Evolutionary conservation across 1,140 invertebrate species (phyloP), one percentile per base, ranked within the genome.

Genomic region (Aphis gossypii): DNA sequence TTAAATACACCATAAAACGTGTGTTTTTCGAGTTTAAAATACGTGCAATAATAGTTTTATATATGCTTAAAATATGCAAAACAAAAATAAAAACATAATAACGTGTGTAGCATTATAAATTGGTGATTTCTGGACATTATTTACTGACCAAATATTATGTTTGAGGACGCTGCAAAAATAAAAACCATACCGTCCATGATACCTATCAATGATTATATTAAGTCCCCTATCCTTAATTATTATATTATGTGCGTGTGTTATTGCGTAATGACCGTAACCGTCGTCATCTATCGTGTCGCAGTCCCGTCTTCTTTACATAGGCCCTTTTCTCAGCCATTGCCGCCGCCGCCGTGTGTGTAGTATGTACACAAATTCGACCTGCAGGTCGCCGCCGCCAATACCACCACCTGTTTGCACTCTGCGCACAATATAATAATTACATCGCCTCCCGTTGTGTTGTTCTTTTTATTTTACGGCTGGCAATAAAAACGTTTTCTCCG

Each of bases 401-500:
- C 83, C 41, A 86, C 83, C 83, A 41, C 23, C 41, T 86, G 83
- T 86, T 44, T 44, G 83, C 83, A 21, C 35, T 83, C 38, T 35
- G 82, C 82, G 82, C 18, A 21, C 82, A 41, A 76, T n/a, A n/a
- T 68, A 68, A 68, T 68, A n/a, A n/a, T 76, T 76, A 76, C 30
- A 76, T 30, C 60, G n/a, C 30, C 60, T 30, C 60, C 60, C 60
- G 60, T 20, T 76, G 60, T 76, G 60, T 68, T 68, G 60, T 76
- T 76, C 60, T 76, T 76, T 76, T 76, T 76, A 76, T 76, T 76
- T 35, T 76, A 18, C 60, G n/a, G n/a, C 60, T n/a, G 60, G 60
- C 60, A 76, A 76, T 76, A 76, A 76, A 76, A 76, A 76, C 60
- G 60, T 76, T 76, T 84, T 84, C 38, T 84, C 41, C 41, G 83